Conservation (phyloP, 1,140 invertebrate species). For the Drosophila nebulosa region DNA sequence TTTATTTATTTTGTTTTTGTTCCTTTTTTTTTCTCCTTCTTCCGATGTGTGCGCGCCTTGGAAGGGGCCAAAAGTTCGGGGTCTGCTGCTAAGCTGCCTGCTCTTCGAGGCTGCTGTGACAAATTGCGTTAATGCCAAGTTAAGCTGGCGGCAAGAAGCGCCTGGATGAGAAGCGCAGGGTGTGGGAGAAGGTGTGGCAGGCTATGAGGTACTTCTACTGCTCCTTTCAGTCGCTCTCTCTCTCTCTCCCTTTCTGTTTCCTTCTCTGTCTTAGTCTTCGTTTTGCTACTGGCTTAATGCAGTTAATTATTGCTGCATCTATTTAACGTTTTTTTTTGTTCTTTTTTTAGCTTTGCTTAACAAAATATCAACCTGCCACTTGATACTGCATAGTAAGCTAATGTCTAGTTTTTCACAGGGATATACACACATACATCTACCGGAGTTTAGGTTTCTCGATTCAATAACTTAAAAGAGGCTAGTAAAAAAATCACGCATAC, state of each 20-base stretch:
- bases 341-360: neutral
- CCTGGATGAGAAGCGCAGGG: neutral
- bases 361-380: neutral
- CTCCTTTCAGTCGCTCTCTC: neutral
- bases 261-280: neutral
- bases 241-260: neutral
- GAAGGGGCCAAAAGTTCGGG: neutral
- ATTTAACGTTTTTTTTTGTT: conserved; percentile 19
- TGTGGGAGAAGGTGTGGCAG: neutral
- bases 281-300: conserved; percentile 28
- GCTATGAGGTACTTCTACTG: neutral
- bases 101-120: conserved; percentile 26
- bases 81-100: conserved; percentile 14
- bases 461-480: neutral
- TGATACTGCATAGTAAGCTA: neutral
- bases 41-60: neutral
- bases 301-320: conserved; percentile 52
- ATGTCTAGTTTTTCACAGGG: neutral
- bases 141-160: conserved; percentile 40
- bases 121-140: conserved; percentile 52
- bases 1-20: neutral
- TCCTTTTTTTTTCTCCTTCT: neutral
- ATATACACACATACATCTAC: neutral
- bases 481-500: conserved; percentile 59
- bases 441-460: neutral